phyloP scores from a whole-genome alignment of 2,113 vertebrate genomes.

The Dicentrarchus labrax region DNA sequence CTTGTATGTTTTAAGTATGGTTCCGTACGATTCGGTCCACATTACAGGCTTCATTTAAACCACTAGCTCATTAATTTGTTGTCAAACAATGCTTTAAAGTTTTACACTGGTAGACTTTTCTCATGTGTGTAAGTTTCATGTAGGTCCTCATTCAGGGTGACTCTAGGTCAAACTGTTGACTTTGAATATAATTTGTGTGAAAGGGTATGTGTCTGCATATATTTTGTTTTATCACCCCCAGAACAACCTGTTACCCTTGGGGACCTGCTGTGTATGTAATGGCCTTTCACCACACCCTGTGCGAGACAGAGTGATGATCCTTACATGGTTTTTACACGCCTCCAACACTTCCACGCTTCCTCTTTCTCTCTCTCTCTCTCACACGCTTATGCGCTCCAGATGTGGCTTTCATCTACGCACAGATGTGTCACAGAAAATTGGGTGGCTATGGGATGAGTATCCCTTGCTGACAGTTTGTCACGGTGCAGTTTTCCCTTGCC shows the following conservation, averaged over 20 bases:
- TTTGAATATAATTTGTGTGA: constrained; percentile 24
- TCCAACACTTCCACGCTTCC: constrained; percentile 35
- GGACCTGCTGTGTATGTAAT: constrained; percentile 46
- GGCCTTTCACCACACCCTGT: constrained; percentile 64
- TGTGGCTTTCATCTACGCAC: constrained; percentile 68
- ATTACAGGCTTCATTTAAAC: neutral
- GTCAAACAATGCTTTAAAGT: neutral
- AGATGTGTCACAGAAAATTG: constrained; percentile 51
- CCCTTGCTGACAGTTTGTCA: constrained; percentile 36
- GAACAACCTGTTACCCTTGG: constrained; percentile 12
- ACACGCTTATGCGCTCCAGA: constrained; percentile 73
- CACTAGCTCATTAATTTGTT: neutral
- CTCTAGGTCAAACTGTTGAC: constrained; percentile 15
- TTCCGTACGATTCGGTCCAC: neutral
- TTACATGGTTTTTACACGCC: constrained; percentile 52
- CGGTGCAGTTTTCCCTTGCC: constrained; percentile 16
- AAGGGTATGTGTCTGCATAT: constrained; percentile 3
- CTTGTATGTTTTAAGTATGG: too few species aligned
- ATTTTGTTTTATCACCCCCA: constrained; percentile 18
- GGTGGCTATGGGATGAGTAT: constrained; percentile 12
- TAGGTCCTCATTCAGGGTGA: neutral
- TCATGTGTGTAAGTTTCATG: neutral
- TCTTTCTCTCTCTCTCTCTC: constrained; percentile 4
- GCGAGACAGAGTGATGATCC: constrained; percentile 53
- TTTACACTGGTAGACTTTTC: neutral